Evolutionary conservation across 2,113 vertebrate species (phyloP), one percentile per base, ranked within the genome.

Genomic region (Glaucidium brasilianum): DNA sequence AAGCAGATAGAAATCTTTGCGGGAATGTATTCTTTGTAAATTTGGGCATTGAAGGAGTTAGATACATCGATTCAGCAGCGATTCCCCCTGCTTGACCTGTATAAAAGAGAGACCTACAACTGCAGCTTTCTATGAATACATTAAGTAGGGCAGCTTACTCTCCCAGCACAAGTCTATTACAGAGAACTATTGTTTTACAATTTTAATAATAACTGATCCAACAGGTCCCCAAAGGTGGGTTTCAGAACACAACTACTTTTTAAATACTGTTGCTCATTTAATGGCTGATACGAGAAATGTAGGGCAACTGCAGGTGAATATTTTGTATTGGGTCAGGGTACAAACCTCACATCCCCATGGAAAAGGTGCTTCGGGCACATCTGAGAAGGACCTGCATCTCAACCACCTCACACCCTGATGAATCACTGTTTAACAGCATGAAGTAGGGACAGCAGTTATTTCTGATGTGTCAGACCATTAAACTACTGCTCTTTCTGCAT

Each of bases 51-150:
- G 81, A 89, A 94, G 82, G 96, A 97, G 97, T 96, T 85, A 94
- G 96, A 97, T 92, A 30, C 91, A 97, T 98, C 97, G 98, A 98
- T 99, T 98, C 96, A 91, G 97, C 94, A 96, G 96, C 62, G 93
- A 99, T 98, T 98, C 97, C 97, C 98, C 98, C 98, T 98, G 95
- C 97, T 97, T 98, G 98, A 99, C 98, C 99, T 97, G 85, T 58
- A 97, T 97, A 97, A 98, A 98, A 95, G 98, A 98, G 97, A 98
- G 98, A 98, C 98, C 97, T 95, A 95, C 94, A 94, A 97, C 90
- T 90, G 96, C 96, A 98, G 98, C 98, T 98, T 98, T 98, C 97
- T 97, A 95, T 97, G 98, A 98, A 98, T 98, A 97, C 95, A 97
- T 97, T 97, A 97, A 97, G 94, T 90, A 97, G 95, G 89, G 92